A percentile compares a stretch with the other conserved stretches of the same genome.
Conservation (phyloP, 1,140 invertebrate genomes). For the Lepidurus arcticus region DNA sequence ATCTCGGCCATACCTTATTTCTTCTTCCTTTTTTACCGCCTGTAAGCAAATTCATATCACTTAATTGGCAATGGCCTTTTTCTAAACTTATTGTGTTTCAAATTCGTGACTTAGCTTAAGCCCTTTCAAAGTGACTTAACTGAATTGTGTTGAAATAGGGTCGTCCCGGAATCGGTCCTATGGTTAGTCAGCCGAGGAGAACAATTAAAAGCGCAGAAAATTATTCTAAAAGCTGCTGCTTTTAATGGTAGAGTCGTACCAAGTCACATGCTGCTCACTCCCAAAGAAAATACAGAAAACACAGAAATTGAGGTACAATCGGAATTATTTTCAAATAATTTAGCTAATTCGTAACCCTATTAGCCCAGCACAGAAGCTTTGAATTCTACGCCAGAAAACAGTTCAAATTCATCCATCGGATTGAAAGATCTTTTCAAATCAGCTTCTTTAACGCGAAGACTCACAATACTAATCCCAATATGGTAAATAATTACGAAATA, state of each 20-base stretch:
- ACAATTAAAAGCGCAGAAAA: conserved; percentile 41
- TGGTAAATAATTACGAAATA: conserved; percentile 28
- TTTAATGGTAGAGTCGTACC: conserved; percentile 37
- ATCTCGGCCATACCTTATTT: conserved; percentile 36
- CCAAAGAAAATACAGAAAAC: not conserved
- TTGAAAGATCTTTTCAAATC: conserved; percentile 32
- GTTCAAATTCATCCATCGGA: not conserved
- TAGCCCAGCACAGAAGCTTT: not conserved
- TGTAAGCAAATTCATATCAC: conserved; percentile 37
- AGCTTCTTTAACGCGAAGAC: conserved; percentile 16
- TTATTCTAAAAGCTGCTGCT: conserved; percentile 40
- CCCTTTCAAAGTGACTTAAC: not conserved
- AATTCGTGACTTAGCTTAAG: not conserved
- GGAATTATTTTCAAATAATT: not conserved
- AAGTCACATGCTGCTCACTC: not conserved
- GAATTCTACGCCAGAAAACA: not conserved
- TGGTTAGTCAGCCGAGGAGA: conserved; percentile 45
- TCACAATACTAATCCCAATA: conserved; percentile 29
- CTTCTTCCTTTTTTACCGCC: conserved; percentile 40
- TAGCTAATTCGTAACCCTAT: not conserved
- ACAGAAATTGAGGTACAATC: not conserved
- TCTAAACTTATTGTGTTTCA: not conserved
- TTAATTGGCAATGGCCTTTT: not conserved
- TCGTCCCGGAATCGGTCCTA: conserved; percentile 46
- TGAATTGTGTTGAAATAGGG: not conserved